Evolutionary conservation across 2,888 invertebrate genomes (phyloP).

Genomic region (Pristionchus exspectatus): DNA sequence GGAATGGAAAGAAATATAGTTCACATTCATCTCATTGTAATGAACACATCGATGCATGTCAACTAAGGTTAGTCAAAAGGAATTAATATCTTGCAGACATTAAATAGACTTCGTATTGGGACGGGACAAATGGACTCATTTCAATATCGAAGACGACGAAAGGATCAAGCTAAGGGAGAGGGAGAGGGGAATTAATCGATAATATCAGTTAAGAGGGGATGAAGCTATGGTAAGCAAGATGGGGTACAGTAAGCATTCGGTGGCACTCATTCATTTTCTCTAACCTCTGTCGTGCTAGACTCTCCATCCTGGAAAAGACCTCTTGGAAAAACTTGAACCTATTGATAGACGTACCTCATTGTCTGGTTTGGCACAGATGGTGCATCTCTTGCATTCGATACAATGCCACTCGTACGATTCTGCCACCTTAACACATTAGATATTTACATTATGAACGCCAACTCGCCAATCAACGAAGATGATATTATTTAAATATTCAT

Average conservation of each 20-base stretch:
- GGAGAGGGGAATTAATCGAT: neutral
- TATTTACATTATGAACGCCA: neutral
- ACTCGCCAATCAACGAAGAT: neutral
- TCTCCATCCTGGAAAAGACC: conserved; percentile 16
- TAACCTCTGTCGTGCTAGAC: neutral
- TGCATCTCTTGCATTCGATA: conserved; percentile 93
- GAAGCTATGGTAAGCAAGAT: neutral
- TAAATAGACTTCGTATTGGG: neutral
- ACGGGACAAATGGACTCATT: neutral
- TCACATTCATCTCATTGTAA: neutral
- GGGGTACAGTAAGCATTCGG: neutral
- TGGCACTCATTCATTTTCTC: conserved; percentile 8
- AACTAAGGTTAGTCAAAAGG: neutral
- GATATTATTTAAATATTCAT: neutral
- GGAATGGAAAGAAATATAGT: conserved; percentile 58
- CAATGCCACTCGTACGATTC: conserved; percentile 92
- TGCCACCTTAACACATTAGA: conserved; percentile 82
- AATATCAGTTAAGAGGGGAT: neutral
- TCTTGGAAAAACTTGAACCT: neutral
- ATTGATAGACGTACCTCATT: conserved; percentile 84
- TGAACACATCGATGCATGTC: neutral
- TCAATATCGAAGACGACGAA: neutral
- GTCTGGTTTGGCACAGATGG: conserved; percentile 88
- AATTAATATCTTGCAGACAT: neutral
- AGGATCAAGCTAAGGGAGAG: neutral